Percentiles rank a stretch among this genome's conserved stretches.
Conservation (phyloP, 2,797 vertebrate species). For the Distichodus sexfasciatus region DNA sequence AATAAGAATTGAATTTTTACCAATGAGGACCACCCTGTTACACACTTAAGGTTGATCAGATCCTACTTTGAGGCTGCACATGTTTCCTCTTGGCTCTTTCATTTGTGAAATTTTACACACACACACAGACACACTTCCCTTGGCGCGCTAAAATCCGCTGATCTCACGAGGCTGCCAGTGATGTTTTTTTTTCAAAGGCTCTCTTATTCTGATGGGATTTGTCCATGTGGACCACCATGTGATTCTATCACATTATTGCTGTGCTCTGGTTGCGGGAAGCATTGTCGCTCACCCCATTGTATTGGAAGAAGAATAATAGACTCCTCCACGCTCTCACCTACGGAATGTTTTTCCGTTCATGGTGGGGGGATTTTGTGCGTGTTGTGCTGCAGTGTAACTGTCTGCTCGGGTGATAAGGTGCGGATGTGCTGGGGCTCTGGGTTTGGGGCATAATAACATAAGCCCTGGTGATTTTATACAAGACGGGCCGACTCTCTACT, state of each 20-base stretch:
- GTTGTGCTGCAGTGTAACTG: slow-evolving; percentile 45
- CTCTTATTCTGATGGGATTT: not conserved
- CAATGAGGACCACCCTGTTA: too few species aligned
- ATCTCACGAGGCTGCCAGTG: too few species aligned
- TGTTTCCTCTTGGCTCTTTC: too few species aligned
- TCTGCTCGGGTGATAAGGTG: slow-evolving; percentile 39
- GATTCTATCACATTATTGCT: slow-evolving; percentile 32
- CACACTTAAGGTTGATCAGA: too few species aligned
- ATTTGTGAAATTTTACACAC: too few species aligned
- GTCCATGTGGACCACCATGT: slow-evolving; percentile 48
- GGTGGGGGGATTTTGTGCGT: slow-evolving; percentile 23
- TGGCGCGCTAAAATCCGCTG: too few species aligned
- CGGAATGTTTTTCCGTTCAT: not conserved
- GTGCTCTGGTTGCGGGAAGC: slow-evolving; percentile 14
- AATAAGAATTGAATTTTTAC: too few species aligned
- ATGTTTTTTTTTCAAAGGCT: too few species aligned
- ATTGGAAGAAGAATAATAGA: slow-evolving; percentile 6
- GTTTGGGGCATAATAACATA: slow-evolving; percentile 59
- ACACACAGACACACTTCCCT: too few species aligned
- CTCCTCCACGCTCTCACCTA: not conserved
- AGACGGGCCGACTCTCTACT: slow-evolving; percentile 63
- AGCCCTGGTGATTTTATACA: slow-evolving; percentile 69
- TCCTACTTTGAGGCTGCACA: too few species aligned
- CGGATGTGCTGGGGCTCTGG: slow-evolving; percentile 32
- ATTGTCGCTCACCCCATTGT: slow-evolving; percentile 7